Base-by-base conservation (phyloP, 1,140 invertebrate genomes). In the Agrilus planipennis region DNA sequence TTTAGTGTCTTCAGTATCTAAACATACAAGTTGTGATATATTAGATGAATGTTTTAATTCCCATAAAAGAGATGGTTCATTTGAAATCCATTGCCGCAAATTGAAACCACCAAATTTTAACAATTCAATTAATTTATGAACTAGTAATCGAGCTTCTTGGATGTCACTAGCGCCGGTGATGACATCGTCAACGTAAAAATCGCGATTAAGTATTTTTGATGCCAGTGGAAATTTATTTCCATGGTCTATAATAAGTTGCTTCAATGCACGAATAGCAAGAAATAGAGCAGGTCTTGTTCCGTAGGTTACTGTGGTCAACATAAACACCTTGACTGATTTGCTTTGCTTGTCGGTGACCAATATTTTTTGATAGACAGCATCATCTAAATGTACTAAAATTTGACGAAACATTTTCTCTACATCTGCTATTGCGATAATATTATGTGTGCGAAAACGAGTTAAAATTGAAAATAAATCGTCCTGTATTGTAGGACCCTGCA, bases 171-270 rank as follows among this genome's bases (percentile, higher is more conserved):
- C 48, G 4, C 65, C 63, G 14, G 55, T 51, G n/a, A 63, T 21
- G 1, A 61, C 32, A 47, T 69, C 63, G 43, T 71, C 67, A 15
- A 63, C 56, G 29, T 63, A 64, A n/a, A 62, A 50, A 42, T 63
- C 60, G 9, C 39, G 42, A 35, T 51, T 44, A 9, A 63, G 39
- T 0, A 60, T 45, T 43, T 48, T 22, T 9, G 53, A 34, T 11
- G 50, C 57, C 2, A 21, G 17, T 4, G 58, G 59, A 44, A 48
- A 62, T 0, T 45, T 9, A 3, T 35, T 1, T 9, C 20, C 18
- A 31, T 63, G 55, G 28, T 60, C 55, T 2, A 49, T 20, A 17
- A 60, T 58, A 1, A 66, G 39, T 37, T 63, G 50, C 3, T 50
- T 36, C 1, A 67, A 22, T 4, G 55, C 52, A 7, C 55, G 47